Evolutionary conservation across 2,797 vertebrate species (phyloP), one percentile per base, ranked within the genome.

Genomic region (Bradypus variegatus): DNA sequence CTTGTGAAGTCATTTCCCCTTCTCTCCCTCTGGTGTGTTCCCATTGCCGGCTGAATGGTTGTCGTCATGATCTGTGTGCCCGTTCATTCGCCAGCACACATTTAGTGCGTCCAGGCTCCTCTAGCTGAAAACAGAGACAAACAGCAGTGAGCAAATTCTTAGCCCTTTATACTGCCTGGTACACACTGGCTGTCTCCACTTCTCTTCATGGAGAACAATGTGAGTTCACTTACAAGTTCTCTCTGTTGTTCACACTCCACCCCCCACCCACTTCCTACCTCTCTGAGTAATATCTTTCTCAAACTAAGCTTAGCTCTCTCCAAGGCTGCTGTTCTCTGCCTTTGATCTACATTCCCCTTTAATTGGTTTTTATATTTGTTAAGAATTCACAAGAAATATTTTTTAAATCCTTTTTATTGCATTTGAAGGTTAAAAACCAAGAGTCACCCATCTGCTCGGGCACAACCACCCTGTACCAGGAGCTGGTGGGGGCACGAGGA

Each of bases 61-160:
- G n/a, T 31, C 48, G 5, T 67, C 15, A 0, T 1, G 9, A 16
- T 33, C 11, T 69, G 18, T 8, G 0, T 16, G 78, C 38, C 12
- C 2, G 14, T 13, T 67, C 0, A 0, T 21, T 10, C 18, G 45
- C 50, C 60, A 25, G 75, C 21, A 10, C 0, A 13, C 3, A 1
- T 33, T 36, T n/a, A 70, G 15, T 29, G 8, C 41, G 19, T 80
- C 75, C 14, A 33, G 81, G 29, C 45, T 8, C 18, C 19, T n/a
- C 27, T 6, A 31, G 33, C 25, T 31, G n/a, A 41, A 53, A 14
- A 23, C 0, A 1, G 36, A 80, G 41, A 19, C 62, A 10, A 50
- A 7, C 16, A 5, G 25, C 4, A 4, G 25, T 1, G 58, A 89
- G 15, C 7, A n/a, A 31, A 48, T 23, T 7, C 31, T 58, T 6